Percentiles rank a stretch among this genome's conserved stretches.
phyloP scores from a whole-genome alignment of 2,113 vertebrate species.

The Eretmochelys imbricata region DNA sequence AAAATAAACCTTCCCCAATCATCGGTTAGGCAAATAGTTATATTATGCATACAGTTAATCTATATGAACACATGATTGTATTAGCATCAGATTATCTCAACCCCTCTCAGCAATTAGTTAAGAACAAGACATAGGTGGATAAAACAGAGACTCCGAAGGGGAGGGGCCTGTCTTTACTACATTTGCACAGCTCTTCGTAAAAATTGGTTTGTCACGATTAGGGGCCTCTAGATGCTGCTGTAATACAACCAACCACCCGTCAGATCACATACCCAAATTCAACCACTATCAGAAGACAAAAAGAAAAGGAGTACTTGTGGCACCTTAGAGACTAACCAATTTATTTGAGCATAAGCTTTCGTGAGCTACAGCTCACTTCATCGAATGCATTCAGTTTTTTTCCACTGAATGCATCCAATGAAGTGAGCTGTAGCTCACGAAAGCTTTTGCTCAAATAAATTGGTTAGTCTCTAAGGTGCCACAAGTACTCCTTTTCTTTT shows the following conservation, averaged over 20 bases:
- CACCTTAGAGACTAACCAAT: no score
- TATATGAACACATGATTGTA: not conserved
- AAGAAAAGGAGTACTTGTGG: no score
- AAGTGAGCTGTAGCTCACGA: no score
- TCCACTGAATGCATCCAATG: no score
- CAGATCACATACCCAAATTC: accelerated
- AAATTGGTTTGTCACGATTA: not conserved
- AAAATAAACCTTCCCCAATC: not conserved
- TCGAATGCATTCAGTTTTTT: no score
- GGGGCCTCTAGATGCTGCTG: not conserved
- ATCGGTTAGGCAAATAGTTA: not conserved
- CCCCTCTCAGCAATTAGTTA: not conserved
- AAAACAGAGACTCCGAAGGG: not conserved
- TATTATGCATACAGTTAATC: not conserved
- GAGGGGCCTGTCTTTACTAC: not conserved
- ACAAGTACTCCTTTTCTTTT: no score
- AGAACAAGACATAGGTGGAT: not conserved
- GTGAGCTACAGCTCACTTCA: no score
- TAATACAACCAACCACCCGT: not conserved
- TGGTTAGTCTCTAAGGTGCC: no score
- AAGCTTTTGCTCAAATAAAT: no score
- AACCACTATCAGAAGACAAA: not conserved
- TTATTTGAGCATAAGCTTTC: no score
- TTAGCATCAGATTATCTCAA: not conserved
- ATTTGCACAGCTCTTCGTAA: accelerated